Base-by-base conservation (phyloP, 64 coral and sea anemone genomes). In the Anthopleura sola region DNA sequence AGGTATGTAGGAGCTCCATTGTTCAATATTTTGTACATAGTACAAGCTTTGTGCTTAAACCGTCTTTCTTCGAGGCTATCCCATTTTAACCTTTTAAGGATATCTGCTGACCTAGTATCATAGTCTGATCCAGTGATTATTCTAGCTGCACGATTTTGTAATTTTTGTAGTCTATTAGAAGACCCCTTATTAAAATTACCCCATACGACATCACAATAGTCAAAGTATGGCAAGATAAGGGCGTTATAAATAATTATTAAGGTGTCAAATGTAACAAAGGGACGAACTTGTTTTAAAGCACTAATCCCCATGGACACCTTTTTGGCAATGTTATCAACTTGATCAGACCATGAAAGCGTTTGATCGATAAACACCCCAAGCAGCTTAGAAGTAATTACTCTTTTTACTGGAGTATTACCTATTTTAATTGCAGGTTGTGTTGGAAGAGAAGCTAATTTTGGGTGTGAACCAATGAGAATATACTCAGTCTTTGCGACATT, bases 111-210 rank as follows among this genome's bases (percentile, higher is more conserved):
- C 71, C 85, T 86, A 36, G 9, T 39, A 51, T 75, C 38, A 85
- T 69, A 85, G 60, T 36, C 60, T 33, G 84, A 56, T 64, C 36
- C 57, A 26, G 82, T 84, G 21, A 84, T 36, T 33, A 84, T 53
- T 86, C 66, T 74, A 44, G 19, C 85, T 49, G 71, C 85, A 50
- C 85, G 68, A 49, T 87, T 87, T 87, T 87, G 85, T 68, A 87
- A 49, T 49, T 34, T 87, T 34, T 87, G 85, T 8, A 87, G 69
- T 87, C 50, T 87, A 37, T 87, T 69, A 87, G 62, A 44, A 8
- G 54, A 51, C 6, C 75, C 20, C 34, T 53, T 60, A 34, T 51
- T 68, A 46, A 87, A 50, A 53, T 68, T 37, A 50, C 75, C 85
- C 85, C 51, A 87, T 23, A 78, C 85, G 37, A 56, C 71, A 50